Evolutionary conservation across 2,888 invertebrate genomes (phyloP).

Genomic region (Drosophila quinaria): DNA sequence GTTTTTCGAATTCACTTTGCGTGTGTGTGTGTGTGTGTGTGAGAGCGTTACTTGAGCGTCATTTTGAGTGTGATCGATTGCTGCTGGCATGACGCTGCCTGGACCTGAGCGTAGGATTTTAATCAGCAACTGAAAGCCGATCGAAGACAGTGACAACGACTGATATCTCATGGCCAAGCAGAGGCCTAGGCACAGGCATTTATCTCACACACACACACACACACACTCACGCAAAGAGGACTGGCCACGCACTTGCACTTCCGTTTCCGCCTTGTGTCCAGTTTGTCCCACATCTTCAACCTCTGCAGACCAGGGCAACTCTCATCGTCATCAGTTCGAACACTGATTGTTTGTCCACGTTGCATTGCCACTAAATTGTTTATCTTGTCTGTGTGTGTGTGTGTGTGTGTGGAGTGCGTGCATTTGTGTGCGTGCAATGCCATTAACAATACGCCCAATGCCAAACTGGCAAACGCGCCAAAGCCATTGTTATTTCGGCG

Average conservation of each 20-base stretch:
- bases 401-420: slow-evolving; percentile 12
- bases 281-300: slow-evolving; percentile 34
- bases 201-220: slow-evolving; percentile 33
- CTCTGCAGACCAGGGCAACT: slow-evolving; percentile 19
- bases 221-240: not conserved
- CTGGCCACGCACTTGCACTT: slow-evolving; percentile 51
- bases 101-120: slow-evolving; percentile 54
- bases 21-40: slow-evolving; percentile 18
- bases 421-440: slow-evolving; percentile 65
- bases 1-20: slow-evolving; percentile 48
- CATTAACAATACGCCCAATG: slow-evolving; percentile 81
- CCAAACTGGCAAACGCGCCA: slow-evolving; percentile 80
- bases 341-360: slow-evolving; percentile 76
- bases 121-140: slow-evolving; percentile 72
- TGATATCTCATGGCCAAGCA: slow-evolving; percentile 46
- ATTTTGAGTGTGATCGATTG: slow-evolving; percentile 79
- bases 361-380: slow-evolving; percentile 80
- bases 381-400: slow-evolving; percentile 47
- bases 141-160: slow-evolving; percentile 54
- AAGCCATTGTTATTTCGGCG: slow-evolving; percentile 81
- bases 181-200: slow-evolving; percentile 44
- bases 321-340: slow-evolving; percentile 20
- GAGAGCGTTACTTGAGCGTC: slow-evolving; percentile 56
- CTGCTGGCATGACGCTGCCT: slow-evolving; percentile 42
- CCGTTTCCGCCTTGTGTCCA: slow-evolving; percentile 53